Percentiles rank a stretch among this genome's conserved stretches.
Evolutionary conservation across 2,113 vertebrate genomes (phyloP).

Genomic region (Misgurnus anguillicaudatus): DNA sequence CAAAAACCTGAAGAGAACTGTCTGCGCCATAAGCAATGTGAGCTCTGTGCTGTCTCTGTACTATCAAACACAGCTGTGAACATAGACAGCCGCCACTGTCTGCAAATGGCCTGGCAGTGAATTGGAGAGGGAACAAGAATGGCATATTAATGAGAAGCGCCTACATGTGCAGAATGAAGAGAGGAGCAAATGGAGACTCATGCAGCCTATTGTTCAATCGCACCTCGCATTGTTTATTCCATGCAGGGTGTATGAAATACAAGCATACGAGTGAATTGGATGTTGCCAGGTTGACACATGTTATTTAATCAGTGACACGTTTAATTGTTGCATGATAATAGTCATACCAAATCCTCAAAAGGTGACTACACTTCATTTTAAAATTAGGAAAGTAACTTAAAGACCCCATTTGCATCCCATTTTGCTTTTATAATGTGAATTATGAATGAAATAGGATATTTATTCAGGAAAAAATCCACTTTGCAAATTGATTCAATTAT

Average conservation of each 20-base stretch:
- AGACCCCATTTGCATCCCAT: too few relatives aligned
- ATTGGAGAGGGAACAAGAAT: constrained; percentile 60
- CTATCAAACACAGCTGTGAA: constrained; percentile 66
- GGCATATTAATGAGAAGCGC: constrained; percentile 64
- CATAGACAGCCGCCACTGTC: constrained; percentile 63
- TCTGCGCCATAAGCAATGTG: constrained; percentile 55
- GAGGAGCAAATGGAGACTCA: constrained; percentile 32
- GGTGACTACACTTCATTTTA: too few relatives aligned
- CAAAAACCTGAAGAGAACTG: constrained; percentile 51
- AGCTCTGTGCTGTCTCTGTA: constrained; percentile 48
- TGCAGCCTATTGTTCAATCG: constrained; percentile 38
- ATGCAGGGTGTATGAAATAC: background rate
- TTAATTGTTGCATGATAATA: too few relatives aligned
- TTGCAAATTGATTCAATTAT: too few relatives aligned
- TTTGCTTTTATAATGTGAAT: too few relatives aligned
- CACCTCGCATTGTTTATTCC: background rate
- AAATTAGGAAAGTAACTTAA: too few relatives aligned
- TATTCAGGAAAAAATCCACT: too few relatives aligned
- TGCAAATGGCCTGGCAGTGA: constrained; percentile 64
- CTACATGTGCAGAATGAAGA: constrained; percentile 51
- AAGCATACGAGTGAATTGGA: too few relatives aligned
- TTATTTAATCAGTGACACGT: too few relatives aligned
- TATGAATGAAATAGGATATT: too few relatives aligned
- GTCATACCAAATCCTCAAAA: too few relatives aligned
- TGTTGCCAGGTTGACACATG: too few relatives aligned